Evolutionary conservation across 2,113 vertebrate genomes (phyloP).

Genomic region (Dicaeum eximium): DNA sequence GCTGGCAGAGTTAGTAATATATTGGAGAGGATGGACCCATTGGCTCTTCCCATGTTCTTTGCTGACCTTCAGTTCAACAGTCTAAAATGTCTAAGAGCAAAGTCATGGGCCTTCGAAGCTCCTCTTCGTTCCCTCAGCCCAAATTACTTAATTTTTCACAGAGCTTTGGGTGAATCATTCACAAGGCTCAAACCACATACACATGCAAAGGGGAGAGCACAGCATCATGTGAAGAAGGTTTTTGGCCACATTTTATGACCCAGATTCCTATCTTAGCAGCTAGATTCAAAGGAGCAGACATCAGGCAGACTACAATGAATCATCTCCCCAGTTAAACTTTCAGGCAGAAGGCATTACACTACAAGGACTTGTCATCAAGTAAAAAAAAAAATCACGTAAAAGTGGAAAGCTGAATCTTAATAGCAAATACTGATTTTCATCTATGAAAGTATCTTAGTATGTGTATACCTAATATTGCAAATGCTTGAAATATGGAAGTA

Average conservation of each 20-base stretch:
- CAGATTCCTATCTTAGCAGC: not conserved
- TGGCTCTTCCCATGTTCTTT: not conserved
- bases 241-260: not conserved
- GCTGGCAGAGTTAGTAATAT: not conserved
- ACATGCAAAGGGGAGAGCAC: not conserved
- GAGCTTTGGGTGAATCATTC: not conserved
- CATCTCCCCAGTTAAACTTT: not conserved
- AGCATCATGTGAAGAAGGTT: not conserved
- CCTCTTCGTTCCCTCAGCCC: not conserved
- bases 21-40: not conserved
- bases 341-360: not conserved
- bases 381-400: not conserved
- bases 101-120: not conserved
- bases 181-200: not conserved
- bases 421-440: constrained; percentile 20
- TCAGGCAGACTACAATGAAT: not conserved
- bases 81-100: not conserved
- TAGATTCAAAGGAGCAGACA: not conserved
- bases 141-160: not conserved
- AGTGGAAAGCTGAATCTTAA: constrained; percentile 5
- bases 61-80: not conserved
- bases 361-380: not conserved
- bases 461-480: not conserved
- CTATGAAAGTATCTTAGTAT: not conserved
- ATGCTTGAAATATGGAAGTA: not conserved